Evolutionary conservation across 2,113 vertebrate species (phyloP).

Genomic region (Kobus ellipsiprymnus): DNA sequence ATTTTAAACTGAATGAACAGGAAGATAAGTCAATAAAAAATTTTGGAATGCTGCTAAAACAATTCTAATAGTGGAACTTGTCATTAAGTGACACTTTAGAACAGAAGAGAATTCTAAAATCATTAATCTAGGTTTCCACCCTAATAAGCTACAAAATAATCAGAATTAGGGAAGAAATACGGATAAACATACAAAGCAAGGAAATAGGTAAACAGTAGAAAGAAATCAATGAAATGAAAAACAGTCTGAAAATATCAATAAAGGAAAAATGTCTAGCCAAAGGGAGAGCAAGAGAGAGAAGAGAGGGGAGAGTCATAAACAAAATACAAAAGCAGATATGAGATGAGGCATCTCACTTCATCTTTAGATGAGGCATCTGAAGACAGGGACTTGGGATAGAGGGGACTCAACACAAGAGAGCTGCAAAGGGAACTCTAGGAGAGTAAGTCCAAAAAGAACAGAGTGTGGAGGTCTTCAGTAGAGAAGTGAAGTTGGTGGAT

Average conservation of each 20-base stretch:
- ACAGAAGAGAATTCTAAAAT: neutral
- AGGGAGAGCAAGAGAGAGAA: neutral
- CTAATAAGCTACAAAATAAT: neutral
- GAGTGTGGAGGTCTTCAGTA: neutral
- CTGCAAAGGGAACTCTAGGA: neutral
- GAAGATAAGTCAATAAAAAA: neutral
- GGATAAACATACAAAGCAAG: neutral
- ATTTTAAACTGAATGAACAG: neutral
- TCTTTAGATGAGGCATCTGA: neutral
- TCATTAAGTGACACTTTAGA: neutral
- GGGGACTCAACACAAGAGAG: neutral
- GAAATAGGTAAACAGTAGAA: neutral
- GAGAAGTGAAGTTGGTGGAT: neutral
- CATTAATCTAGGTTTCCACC: neutral
- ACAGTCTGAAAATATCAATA: neutral
- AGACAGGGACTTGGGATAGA: neutral
- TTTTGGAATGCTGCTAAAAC: neutral
- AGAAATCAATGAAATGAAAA: neutral
- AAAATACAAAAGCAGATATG: neutral
- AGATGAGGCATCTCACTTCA: neutral
- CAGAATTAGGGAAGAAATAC: neutral
- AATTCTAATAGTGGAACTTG: neutral
- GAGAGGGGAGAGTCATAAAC: neutral
- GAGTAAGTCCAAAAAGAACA: neutral
- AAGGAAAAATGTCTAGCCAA: neutral